A percentile compares a stretch with the other conserved stretches of the same genome.
Evolutionary conservation across 2,888 invertebrate species (phyloP).

Genomic region (Mechanitis messenoides): DNA sequence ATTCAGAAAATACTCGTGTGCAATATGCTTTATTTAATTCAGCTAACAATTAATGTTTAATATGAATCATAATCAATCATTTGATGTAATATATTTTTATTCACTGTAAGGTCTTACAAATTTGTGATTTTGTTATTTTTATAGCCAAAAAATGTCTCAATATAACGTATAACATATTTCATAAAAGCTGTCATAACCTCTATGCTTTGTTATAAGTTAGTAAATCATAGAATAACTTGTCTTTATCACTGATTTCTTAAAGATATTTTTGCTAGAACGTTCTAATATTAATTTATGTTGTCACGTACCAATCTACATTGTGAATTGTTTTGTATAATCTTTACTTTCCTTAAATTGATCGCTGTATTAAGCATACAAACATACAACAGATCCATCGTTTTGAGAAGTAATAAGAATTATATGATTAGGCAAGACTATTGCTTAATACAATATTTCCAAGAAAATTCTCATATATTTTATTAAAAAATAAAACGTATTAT

Average conservation of each 20-base stretch:
- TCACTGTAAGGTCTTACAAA: neutral
- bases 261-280: neutral
- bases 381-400: too few relatives aligned
- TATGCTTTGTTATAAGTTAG: neutral
- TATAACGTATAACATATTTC: neutral
- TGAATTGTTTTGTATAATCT: neutral
- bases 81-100: too few relatives aligned
- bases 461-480: too few relatives aligned
- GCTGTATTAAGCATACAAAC: too few relatives aligned
- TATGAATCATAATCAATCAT: too few relatives aligned
- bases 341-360: neutral
- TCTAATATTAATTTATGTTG: neutral
- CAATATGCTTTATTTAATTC: too few relatives aligned
- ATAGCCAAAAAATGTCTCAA: constrained; percentile 1
- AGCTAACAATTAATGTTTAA: too few relatives aligned
- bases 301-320: neutral
- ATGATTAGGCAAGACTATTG: too few relatives aligned
- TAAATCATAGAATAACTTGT: neutral
- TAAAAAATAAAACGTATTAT: too few relatives aligned
- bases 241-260: constrained; percentile 1
- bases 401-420: too few relatives aligned
- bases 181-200: neutral
- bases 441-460: too few relatives aligned
- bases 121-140: constrained; percentile 14
- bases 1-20: neutral